Evolutionary conservation across 2,113 vertebrate species (phyloP).

Genomic region (Columba janthina): DNA sequence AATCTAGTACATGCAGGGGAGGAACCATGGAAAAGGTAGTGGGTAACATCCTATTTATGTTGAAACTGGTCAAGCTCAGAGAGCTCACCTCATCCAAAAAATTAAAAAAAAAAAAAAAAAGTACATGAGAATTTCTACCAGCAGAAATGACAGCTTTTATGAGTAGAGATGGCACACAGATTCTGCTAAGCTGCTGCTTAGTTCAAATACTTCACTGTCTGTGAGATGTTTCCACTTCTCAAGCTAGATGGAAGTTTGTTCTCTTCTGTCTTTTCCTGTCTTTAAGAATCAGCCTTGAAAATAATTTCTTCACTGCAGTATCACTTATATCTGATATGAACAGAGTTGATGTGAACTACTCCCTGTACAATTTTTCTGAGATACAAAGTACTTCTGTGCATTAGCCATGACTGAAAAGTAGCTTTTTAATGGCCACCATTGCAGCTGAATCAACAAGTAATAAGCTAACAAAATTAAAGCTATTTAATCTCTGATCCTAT

Average conservation of each 20-base stretch:
- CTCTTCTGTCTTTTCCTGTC: background rate
- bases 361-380: background rate
- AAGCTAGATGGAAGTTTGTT: background rate
- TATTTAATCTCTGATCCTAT: constrained; percentile 23
- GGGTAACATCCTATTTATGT: background rate
- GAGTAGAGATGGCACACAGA: background rate
- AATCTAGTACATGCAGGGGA: background rate
- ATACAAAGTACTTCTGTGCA: background rate
- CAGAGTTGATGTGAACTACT: background rate
- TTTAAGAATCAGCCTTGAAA: background rate
- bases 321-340: background rate
- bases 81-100: background rate
- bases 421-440: background rate
- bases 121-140: background rate
- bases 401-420: background rate
- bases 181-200: background rate
- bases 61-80: background rate
- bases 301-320: background rate
- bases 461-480: constrained; percentile 11
- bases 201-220: background rate
- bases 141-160: background rate
- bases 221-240: background rate
- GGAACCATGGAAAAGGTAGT: background rate
- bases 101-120: background rate
- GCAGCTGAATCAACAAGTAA: constrained; percentile 50